Evolutionary conservation across 2,797 vertebrate species (phyloP).

Genomic region (Ataeniobius toweri): DNA sequence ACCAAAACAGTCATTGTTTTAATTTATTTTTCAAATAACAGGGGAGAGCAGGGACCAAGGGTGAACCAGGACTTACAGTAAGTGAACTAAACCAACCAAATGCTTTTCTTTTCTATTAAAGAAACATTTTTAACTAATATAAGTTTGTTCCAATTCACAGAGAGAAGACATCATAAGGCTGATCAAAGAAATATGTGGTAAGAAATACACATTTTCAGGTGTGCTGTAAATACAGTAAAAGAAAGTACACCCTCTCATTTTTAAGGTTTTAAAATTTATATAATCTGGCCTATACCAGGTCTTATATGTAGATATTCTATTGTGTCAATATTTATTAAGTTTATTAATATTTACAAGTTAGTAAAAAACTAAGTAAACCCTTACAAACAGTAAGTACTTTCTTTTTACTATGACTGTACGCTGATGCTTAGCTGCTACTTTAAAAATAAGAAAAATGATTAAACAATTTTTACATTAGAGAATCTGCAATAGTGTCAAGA

Average conservation of each 20-base stretch:
- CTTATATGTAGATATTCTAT: background rate
- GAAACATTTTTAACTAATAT: background rate
- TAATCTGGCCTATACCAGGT: background rate
- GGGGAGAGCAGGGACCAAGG: constrained; percentile 85
- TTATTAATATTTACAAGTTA: too few species aligned
- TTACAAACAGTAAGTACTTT: too few species aligned
- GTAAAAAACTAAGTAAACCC: too few species aligned
- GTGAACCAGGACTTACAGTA: constrained; percentile 89
- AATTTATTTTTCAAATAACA: constrained; percentile 52
- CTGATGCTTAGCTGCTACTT: background rate
- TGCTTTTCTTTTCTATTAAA: constrained; percentile 10
- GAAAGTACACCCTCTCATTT: background rate
- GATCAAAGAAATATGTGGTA: constrained; percentile 93
- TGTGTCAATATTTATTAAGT: background rate
- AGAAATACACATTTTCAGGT: constrained; percentile 46
- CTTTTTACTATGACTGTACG: too few species aligned
- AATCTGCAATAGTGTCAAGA: background rate
- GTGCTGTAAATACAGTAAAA: background rate
- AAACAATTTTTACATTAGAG: background rate
- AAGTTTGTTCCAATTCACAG: constrained; percentile 64
- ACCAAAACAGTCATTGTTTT: constrained; percentile 16
- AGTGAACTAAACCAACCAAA: constrained; percentile 51
- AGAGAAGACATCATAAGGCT: constrained; percentile 91
- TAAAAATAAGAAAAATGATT: background rate
- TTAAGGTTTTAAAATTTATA: background rate